These are phyloP conservation scores for Dendrocopos noguchii DNA, from an alignment of 2,113 vertebrate genomes.

Conservation along the genomic window DNA sequence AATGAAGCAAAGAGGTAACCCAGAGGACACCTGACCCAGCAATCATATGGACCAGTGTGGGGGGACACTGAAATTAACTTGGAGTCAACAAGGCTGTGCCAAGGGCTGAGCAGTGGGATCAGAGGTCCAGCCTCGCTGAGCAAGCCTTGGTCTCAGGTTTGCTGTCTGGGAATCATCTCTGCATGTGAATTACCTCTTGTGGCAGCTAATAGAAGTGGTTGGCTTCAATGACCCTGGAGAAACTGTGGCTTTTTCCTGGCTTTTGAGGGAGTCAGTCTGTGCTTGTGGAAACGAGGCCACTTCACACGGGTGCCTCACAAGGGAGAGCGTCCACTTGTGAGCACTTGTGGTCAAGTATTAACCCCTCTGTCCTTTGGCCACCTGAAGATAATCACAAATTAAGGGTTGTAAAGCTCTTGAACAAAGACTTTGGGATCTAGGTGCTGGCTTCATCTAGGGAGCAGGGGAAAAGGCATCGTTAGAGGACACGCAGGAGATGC, in stretches of 20 bases:
- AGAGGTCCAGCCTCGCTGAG: neutral
- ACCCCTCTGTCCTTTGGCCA: neutral
- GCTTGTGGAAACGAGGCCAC: neutral
- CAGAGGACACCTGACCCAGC: neutral
- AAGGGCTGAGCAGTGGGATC: neutral
- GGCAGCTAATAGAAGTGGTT: neutral
- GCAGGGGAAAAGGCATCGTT: accelerated
- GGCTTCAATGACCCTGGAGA: neutral
- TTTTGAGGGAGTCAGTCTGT: neutral
- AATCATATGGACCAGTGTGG: accelerated
- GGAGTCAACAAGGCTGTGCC: neutral
- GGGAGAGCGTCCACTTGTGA: neutral
- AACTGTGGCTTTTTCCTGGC: neutral
- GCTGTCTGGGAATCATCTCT: neutral
- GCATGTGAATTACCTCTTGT: neutral
- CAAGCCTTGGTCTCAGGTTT: accelerated
- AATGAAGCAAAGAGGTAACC: neutral
- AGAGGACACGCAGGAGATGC: accelerated
- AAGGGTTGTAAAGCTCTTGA: neutral
- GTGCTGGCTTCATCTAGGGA: accelerated
- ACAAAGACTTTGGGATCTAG: neutral
- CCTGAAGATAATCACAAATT: neutral
- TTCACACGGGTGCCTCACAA: neutral
- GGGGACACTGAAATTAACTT: neutral
- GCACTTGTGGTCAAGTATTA: neutral